Conservation (phyloP, 1,140 invertebrate species). For the Babylonia areolata region DNA sequence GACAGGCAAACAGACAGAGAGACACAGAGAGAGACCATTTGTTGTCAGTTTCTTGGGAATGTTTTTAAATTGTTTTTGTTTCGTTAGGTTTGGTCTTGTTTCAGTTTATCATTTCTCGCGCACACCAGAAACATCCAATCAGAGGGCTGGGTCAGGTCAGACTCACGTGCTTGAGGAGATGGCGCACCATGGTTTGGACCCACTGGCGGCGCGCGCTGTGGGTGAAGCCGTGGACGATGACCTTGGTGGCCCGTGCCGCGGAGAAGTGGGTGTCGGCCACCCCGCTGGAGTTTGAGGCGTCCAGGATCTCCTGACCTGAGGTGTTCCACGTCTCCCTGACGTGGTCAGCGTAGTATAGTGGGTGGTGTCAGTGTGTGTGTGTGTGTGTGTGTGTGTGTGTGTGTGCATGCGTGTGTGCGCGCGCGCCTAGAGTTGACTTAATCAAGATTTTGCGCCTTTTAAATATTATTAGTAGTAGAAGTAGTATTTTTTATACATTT, state of each 20-base stretch:
- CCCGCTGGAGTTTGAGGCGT: not conserved
- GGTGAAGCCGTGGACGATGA: constrained; percentile 5
- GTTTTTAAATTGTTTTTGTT: no score
- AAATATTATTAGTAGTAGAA: no score
- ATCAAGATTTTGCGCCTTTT: no score
- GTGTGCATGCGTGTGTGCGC: not conserved
- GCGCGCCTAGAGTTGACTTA: no score
- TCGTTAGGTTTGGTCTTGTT: no score
- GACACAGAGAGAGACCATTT: no score
- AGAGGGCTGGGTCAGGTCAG: not conserved
- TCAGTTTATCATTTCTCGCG: no score
- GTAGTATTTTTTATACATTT: no score
- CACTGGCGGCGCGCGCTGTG: not conserved
- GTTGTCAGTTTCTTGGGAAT: no score
- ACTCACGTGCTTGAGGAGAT: not conserved
- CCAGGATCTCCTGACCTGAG: not conserved
- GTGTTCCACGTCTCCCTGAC: not conserved
- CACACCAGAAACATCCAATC: no score
- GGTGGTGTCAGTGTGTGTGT: not conserved
- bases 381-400: not conserved
- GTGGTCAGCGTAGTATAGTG: no score
- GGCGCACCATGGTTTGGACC: constrained; percentile 2
- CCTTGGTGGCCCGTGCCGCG: not conserved
- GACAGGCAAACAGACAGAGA: no score
- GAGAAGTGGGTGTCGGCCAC: not conserved